Conservation (phyloP, 1,140 invertebrate genomes). For the Oreohelix idahoensis region DNA sequence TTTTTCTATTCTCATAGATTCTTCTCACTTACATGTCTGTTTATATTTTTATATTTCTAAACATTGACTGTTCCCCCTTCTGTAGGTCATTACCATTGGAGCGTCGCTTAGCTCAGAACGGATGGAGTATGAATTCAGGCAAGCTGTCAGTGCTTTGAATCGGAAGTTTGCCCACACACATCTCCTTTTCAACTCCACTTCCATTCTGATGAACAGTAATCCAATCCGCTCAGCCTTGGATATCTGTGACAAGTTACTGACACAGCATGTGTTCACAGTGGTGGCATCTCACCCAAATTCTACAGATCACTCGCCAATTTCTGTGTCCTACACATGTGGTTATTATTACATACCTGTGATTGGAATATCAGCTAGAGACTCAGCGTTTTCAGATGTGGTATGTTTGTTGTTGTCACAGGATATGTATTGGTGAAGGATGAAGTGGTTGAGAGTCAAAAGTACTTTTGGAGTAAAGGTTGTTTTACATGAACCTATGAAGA, state of each 20-base stretch:
- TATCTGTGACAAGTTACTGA: slow-evolving; percentile 90
- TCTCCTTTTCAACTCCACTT: slow-evolving; percentile 56
- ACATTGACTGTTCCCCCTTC: too few species aligned
- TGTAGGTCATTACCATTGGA: slow-evolving; percentile 46
- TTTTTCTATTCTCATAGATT: too few species aligned
- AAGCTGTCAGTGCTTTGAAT: slow-evolving; percentile 42
- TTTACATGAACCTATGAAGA: too few species aligned
- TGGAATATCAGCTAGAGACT: slow-evolving; percentile 96
- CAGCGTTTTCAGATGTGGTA: slow-evolving; percentile 97
- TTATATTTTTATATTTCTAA: too few species aligned
- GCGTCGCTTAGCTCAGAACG: slow-evolving; percentile 47
- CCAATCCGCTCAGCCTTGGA: slow-evolving; percentile 93
- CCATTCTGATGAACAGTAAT: slow-evolving; percentile 93
- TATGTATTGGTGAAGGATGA: too few species aligned
- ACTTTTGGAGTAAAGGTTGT: too few species aligned
- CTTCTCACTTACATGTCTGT: too few species aligned
- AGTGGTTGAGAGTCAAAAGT: too few species aligned
- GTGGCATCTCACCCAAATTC: slow-evolving; percentile 68
- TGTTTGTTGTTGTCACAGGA: too few species aligned
- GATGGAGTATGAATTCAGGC: slow-evolving; percentile 44
- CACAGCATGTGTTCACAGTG: slow-evolving; percentile 72
- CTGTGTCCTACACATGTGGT: slow-evolving; percentile 95
- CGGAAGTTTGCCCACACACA: background rate
- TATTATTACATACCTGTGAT: slow-evolving; percentile 99
- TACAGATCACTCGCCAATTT: slow-evolving; percentile 64